Evolutionary conservation across 2,888 invertebrate species (phyloP).

Genomic region (Exocentrus adspersus): DNA sequence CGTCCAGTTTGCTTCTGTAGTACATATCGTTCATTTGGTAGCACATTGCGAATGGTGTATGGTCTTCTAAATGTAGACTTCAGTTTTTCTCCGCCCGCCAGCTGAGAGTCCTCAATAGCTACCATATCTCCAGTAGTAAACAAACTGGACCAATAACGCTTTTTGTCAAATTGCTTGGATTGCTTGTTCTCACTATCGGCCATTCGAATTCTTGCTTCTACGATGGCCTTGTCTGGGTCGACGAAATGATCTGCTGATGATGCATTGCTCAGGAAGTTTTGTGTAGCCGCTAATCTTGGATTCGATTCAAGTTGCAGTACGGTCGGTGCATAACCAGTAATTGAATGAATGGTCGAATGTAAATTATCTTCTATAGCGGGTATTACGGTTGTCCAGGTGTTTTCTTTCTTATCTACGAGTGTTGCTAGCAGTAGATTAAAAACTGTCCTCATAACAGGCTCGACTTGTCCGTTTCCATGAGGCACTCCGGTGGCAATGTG

Average conservation of each 20-base stretch:
- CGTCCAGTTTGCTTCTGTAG: slow-evolving; percentile 30
- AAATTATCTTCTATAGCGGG: background rate
- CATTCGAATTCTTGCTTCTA: slow-evolving; percentile 22
- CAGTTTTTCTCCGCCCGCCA: slow-evolving; percentile 36
- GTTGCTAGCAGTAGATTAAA: background rate
- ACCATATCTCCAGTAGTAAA: slow-evolving; percentile 12
- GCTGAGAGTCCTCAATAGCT: slow-evolving; percentile 37
- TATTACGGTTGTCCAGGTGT: background rate
- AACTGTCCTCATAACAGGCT: background rate
- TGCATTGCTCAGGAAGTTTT: slow-evolving; percentile 32
- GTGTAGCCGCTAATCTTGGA: background rate
- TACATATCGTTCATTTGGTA: slow-evolving; percentile 40
- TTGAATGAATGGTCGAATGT: background rate
- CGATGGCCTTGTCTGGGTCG: slow-evolving; percentile 32
- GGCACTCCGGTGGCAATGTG: background rate
- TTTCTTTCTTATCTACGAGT: background rate
- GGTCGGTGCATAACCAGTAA: slow-evolving; percentile 22
- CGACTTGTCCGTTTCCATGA: background rate
- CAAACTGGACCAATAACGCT: background rate
- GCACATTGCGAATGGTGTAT: slow-evolving; percentile 27
- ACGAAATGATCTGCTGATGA: slow-evolving; percentile 29
- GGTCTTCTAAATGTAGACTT: slow-evolving; percentile 37
- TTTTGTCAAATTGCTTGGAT: slow-evolving; percentile 3
- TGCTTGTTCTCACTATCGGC: slow-evolving; percentile 7
- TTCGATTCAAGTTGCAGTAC: slow-evolving; percentile 35